Evolutionary conservation across 2,888 invertebrate genomes (phyloP).

Genomic region (Noctua fimbriata): DNA sequence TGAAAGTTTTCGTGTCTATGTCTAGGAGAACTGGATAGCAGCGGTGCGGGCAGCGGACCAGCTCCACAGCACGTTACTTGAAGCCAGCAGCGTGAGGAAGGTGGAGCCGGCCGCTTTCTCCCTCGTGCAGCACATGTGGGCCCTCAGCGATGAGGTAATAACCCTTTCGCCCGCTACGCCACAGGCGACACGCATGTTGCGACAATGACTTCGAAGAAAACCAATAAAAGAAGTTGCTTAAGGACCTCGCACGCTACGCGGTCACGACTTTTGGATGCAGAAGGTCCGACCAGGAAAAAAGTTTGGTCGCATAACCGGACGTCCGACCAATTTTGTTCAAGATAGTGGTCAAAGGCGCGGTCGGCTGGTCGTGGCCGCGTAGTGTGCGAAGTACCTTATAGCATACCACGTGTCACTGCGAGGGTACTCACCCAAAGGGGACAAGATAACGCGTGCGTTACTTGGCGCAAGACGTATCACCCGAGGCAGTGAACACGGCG

Average conservation of each 20-base stretch:
- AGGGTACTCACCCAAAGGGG: background rate
- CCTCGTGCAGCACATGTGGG: conserved; percentile 88
- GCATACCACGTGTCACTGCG: background rate
- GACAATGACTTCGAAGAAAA: background rate
- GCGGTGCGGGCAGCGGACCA: conserved; percentile 87
- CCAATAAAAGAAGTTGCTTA: background rate
- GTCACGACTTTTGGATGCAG: background rate
- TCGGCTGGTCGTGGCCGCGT: background rate
- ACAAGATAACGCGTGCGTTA: background rate
- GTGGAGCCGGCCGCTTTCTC: conserved; percentile 85
- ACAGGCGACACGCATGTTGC: background rate
- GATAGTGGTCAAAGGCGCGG: background rate
- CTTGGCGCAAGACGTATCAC: background rate
- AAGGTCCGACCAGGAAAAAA: background rate
- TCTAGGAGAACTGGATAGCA: conserved; percentile 88
- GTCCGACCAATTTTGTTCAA: background rate
- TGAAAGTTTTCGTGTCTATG: background rate
- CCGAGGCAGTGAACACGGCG: background rate
- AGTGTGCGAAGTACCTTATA: background rate
- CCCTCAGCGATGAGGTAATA: conserved; percentile 84
- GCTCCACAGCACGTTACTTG: conserved; percentile 85
- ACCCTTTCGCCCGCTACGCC: background rate
- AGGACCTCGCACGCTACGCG: background rate
- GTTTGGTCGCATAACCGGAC: background rate
- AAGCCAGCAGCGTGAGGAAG: conserved; percentile 77